Evolutionary conservation across 2,113 vertebrate species (phyloP), one percentile per base, ranked within the genome.

Genomic region (Oplegnathus fasciatus): DNA sequence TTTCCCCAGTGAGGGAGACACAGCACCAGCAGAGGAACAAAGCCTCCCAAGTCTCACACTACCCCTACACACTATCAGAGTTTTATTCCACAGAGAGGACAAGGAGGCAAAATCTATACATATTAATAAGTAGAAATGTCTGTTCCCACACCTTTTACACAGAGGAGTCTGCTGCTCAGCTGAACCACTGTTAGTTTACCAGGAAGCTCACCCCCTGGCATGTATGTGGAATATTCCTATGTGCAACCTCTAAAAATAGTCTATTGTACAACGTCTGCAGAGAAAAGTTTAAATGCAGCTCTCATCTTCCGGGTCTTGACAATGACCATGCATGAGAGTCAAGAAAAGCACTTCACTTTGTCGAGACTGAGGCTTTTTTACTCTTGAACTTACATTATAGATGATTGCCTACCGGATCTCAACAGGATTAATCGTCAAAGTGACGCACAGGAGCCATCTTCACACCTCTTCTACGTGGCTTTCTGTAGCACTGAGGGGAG

Each of bases 121-220:
- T 92, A 88, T 90, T 91, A 91, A 93, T 84, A 83, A 70, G 84
- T 6, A 55, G 54, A 78, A 83, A 89, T 78, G 64, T 26, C 26
- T 82, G 28, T 77, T 88, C 79, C 68, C 80, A 0, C 64, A 73
- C 58, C 66, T 76, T 86, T 74, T 76, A 58, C 66, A 66, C 70
- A 52, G 61, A 72, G 60, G 44, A 65, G 42, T 71, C 42, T 75
- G 44, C 52, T 26, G 55, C 64, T 22, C 58, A 61, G 80, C 14
- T 28, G 4, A 72, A 83, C 66, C 40, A 57, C 28, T 57, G 62
- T 85, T 82, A 70, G 69, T 72, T 67, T 68, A 78, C 11, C 22
- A 54, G 67, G 42, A 42, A 15, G 70, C 52, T 48, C 58, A n/a
- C 20, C 50, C 24, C 42, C 68, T 52, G 75, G 70, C 68, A 30